Percentiles rank a stretch among this genome's conserved stretches.
These are phyloP conservation scores for Mobula hypostoma DNA, from an alignment of 2,113 vertebrate genomes.

Conservation along the genomic window DNA sequence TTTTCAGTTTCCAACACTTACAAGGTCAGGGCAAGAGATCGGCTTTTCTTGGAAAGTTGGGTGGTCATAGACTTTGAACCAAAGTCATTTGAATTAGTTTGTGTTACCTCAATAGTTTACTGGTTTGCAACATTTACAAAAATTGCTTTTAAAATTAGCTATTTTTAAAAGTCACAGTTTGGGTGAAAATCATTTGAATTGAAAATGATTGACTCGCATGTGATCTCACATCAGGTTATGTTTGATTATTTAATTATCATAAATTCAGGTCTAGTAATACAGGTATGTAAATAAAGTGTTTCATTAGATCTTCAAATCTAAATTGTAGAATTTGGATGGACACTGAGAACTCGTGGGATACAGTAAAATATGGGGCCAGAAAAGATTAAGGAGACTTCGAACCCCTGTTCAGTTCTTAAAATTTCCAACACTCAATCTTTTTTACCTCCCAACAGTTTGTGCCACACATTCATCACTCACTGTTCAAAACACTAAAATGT, in stretches of 20 bases:
- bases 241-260: neutral
- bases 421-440: neutral
- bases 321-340: neutral
- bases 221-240: neutral
- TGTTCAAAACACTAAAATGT: neutral
- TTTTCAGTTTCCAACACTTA: neutral
- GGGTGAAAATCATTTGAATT: neutral
- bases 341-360: neutral
- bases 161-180: neutral
- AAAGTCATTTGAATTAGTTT: neutral
- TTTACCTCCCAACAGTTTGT: neutral
- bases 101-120: neutral
- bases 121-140: no score
- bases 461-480: neutral
- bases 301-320: neutral
- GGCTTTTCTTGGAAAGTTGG: neutral
- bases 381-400: neutral
- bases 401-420: neutral
- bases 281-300: neutral
- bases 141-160: no score
- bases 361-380: neutral
- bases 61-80: neutral
- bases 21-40: neutral
- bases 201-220: neutral
- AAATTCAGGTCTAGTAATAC: neutral